Conservation (phyloP, 64 coral and sea anemone species). For the Trachythela sp. region DNA sequence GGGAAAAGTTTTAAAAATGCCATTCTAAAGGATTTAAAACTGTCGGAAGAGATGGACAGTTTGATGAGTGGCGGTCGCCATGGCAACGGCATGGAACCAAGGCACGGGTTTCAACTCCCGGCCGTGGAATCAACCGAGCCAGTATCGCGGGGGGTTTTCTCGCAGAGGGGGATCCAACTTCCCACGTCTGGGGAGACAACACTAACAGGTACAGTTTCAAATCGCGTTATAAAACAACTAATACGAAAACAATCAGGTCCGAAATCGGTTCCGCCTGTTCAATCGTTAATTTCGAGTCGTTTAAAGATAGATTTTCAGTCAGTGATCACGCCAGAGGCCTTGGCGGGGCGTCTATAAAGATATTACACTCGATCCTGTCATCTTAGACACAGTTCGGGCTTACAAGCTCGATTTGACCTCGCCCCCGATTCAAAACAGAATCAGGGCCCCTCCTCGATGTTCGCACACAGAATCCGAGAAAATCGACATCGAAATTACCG, state of each 20-base stretch:
- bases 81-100: not conserved
- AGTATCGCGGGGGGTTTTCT: not conserved
- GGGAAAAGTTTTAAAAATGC: not conserved
- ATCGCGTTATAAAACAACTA: not conserved
- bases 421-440: not conserved
- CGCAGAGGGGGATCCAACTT: not conserved
- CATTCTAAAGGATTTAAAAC: not conserved
- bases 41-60: not conserved
- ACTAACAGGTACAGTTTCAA: not conserved
- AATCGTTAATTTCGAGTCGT: slow-evolving; percentile 18
- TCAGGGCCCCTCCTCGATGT: not conserved
- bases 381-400: not conserved
- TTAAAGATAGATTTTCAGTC: slow-evolving; percentile 34
- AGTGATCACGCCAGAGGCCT: not conserved
- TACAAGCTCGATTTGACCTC: slow-evolving; percentile 31
- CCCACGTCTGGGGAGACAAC: not conserved
- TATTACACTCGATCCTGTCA: not conserved
- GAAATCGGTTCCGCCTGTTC: not conserved
- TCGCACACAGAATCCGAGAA: not conserved
- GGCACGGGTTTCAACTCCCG: not conserved
- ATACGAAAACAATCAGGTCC: not conserved
- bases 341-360: too few species aligned
- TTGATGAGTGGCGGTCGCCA: not conserved
- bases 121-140: not conserved
- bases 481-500: slow-evolving; percentile 24